phyloP scores from a whole-genome alignment of 1,140 invertebrate genomes.

The Solenopsis invicta region DNA sequence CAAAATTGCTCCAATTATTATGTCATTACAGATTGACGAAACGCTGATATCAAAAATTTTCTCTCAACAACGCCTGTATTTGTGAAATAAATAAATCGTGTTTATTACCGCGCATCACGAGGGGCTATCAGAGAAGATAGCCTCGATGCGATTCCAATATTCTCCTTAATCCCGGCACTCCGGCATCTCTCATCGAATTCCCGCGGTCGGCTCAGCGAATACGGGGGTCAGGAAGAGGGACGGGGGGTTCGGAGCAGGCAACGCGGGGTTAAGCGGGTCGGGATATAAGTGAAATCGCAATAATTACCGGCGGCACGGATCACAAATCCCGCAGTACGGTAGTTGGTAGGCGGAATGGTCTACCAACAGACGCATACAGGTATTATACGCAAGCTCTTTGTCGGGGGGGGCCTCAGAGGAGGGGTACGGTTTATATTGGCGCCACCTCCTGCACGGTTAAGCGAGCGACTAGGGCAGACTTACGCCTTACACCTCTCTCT shows the following conservation, averaged over 20 bases:
- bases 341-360: slow-evolving; percentile 76
- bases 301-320: slow-evolving; percentile 74
- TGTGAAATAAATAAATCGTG: background rate
- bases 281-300: slow-evolving; percentile 74
- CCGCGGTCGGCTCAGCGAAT: slow-evolving; percentile 15
- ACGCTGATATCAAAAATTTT: no score
- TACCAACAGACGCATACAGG: slow-evolving; percentile 78
- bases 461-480: slow-evolving; percentile 84
- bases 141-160: slow-evolving; percentile 32
- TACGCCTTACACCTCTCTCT: slow-evolving; percentile 82
- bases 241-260: background rate
- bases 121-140: background rate
- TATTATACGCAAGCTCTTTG: slow-evolving; percentile 83
- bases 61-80: no score
- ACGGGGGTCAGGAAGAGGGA: background rate
- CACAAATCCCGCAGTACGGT: slow-evolving; percentile 76
- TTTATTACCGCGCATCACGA: background rate
- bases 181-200: slow-evolving; percentile 34
- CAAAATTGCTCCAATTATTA: background rate
- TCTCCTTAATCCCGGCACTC: background rate
- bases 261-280: slow-evolving; percentile 47
- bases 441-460: slow-evolving; percentile 86
- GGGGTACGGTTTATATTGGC: slow-evolving; percentile 84
- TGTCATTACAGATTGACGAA: no score
- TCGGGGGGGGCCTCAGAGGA: slow-evolving; percentile 74